Evolutionary conservation across 2,888 invertebrate genomes (phyloP), one percentile per base, ranked within the genome.

Genomic region (Ligdia adustata): DNA sequence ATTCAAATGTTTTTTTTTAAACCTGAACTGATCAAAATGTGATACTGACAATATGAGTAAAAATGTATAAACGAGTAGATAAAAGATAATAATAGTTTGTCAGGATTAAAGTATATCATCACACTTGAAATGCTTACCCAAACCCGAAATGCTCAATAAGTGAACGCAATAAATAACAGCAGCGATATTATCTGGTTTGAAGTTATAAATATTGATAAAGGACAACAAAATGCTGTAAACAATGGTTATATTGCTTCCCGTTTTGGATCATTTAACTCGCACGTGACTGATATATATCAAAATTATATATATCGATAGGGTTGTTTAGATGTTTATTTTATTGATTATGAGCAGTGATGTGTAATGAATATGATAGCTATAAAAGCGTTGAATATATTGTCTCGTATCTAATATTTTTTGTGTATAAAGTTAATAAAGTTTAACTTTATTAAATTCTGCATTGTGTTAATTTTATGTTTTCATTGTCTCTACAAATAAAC

Each of bases 161-260:
- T 43, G 27, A 16, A 20, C 26, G 33, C 22, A 40, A 53, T 60
- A 60, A 57, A 60, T 60, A 51, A 53, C 40, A 26, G 28, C 14
- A 33, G 32, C 34, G 67, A 71, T 66, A 64, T 70, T 73, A 78
- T 75, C 67, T 63, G 63, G 68, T 65, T 62, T 60, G 60, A 74
- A 66, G 69, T 72, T 72, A 76, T 77, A 79, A 79, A 82, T 80
- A 82, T 80, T 82, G 82, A 84, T 82, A 81, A 80, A 79, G 67
- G 79, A 74, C 75, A 76, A 70, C 72, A 70, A 74, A 82, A 75
- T 71, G 69, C 70, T 79, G 79, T 81, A 80, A 81, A 80, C 80
- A 80, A 81, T 79, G 78, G 75, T 68, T 82, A 84, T 85, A 86
- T 85, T 79, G 79, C 84, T 84, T 86, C 82, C 84, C 74, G 82